A percentile compares a stretch with the other conserved stretches of the same genome.
phyloP scores from a whole-genome alignment of 2,888 invertebrate species.

The Yponomeuta sedellus region DNA sequence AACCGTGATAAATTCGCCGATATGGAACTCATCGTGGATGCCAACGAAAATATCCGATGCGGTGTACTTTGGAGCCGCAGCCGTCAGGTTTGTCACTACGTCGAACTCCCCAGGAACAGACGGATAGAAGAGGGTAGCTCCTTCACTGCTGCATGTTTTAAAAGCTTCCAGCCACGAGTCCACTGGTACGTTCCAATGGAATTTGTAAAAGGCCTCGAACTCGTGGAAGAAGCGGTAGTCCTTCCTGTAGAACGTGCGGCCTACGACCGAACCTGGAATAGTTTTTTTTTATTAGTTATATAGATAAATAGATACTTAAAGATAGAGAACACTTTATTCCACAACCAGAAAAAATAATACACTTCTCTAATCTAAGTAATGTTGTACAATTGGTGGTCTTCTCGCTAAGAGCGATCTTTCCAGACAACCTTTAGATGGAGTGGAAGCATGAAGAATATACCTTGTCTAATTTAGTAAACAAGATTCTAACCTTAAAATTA shows the following conservation, averaged over 20 bases:
- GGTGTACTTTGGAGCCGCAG: constrained; percentile 26
- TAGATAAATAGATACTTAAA: too few species aligned
- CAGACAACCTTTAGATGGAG: too few species aligned
- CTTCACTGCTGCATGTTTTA: constrained; percentile 38
- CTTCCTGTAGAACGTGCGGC: constrained; percentile 32
- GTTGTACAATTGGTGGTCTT: too few species aligned
- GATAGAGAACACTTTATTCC: too few species aligned
- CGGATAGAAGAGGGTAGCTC: constrained; percentile 40
- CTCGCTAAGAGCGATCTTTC: too few species aligned
- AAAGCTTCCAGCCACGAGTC: constrained; percentile 33
- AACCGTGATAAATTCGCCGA: constrained; percentile 41
- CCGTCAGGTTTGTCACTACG: constrained; percentile 30
- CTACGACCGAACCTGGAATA: neutral
- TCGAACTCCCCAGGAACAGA: constrained; percentile 33
- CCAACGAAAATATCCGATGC: constrained; percentile 36
- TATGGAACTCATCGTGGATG: constrained; percentile 34
- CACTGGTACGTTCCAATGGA: constrained; percentile 33
- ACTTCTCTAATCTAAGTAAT: too few species aligned
- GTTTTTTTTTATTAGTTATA: too few species aligned
- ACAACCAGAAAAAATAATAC: too few species aligned
- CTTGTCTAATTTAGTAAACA: too few species aligned
- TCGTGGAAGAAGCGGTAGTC: constrained; percentile 38
- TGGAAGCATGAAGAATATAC: too few species aligned
- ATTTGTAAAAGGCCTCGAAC: constrained; percentile 41
- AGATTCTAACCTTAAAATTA: too few species aligned